Conservation (phyloP, 2,113 vertebrate species). For the Cricetomys ansorgei region DNA sequence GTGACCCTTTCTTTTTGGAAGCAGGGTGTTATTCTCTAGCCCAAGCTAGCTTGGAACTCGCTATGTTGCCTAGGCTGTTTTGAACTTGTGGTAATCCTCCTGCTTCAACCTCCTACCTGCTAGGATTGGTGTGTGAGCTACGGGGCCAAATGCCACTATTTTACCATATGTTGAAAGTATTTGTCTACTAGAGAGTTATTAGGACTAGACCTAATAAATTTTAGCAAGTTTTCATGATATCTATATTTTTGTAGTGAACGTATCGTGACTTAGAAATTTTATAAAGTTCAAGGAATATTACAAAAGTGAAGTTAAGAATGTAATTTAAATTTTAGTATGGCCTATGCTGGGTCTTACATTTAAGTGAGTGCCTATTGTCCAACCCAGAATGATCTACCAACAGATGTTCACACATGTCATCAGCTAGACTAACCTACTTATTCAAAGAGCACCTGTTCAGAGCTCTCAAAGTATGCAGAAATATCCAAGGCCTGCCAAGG, state of each 20-base stretch:
- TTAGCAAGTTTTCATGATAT: background rate
- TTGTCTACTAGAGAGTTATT: background rate
- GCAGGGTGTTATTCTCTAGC: background rate
- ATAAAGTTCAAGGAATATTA: background rate
- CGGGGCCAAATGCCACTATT: background rate
- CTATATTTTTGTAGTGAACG: background rate
- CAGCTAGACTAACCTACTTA: background rate
- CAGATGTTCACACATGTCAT: background rate
- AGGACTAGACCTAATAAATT: background rate
- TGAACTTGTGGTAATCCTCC: no score
- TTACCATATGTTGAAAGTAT: background rate
- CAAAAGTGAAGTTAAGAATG: background rate
- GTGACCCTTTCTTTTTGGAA: background rate
- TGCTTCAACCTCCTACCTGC: no score
- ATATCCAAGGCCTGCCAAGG: background rate
- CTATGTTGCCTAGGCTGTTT: background rate
- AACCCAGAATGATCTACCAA: background rate
- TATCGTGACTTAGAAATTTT: background rate
- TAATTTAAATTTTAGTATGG: background rate
- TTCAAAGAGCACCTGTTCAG: background rate
- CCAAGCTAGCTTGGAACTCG: background rate
- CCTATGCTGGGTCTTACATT: no score
- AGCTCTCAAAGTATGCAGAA: background rate
- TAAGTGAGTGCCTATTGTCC: background rate
- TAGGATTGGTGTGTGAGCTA: background rate